These are phyloP conservation scores for Lathronympha strigana DNA, from an alignment of 2,888 invertebrate species.

Conservation along the genomic window DNA sequence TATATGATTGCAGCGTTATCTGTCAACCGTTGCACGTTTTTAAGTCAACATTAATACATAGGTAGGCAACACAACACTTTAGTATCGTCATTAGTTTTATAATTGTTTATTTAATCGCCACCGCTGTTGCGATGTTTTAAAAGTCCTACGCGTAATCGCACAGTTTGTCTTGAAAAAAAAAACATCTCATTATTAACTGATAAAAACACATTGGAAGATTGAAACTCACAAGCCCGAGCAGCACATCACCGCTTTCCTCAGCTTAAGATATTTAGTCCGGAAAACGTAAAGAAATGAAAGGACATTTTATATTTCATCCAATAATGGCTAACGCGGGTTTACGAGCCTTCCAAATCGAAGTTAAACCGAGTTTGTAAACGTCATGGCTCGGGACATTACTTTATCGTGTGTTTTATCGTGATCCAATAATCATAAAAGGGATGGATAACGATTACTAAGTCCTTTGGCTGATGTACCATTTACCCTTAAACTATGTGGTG, in stretches of 20 bases:
- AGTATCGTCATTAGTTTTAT: too few species aligned
- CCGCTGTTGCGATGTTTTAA: too few species aligned
- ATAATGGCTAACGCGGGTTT: constrained; percentile 54
- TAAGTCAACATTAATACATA: too few species aligned
- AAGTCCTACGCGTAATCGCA: too few species aligned
- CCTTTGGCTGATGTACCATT: constrained; percentile 25
- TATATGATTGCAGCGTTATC: too few species aligned
- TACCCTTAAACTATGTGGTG: constrained; percentile 9
- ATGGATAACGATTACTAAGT: constrained; percentile 22
- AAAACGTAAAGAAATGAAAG: constrained; percentile 6
- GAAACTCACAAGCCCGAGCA: not conserved
- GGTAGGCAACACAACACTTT: too few species aligned
- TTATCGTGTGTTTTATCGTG: constrained; percentile 31
- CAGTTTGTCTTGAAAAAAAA: too few species aligned
- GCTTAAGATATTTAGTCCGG: not conserved
- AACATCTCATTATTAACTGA: too few species aligned
- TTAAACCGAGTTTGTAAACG: constrained; percentile 49
- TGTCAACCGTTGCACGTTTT: too few species aligned
- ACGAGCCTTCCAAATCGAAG: constrained; percentile 53
- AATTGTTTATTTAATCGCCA: too few species aligned
- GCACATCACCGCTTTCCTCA: not conserved
- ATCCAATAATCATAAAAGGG: constrained; percentile 36
- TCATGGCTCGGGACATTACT: constrained; percentile 29
- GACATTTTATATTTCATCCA: constrained; percentile 19
- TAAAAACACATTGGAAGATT: too few species aligned